These are phyloP conservation scores for Nesoenas mayeri DNA, from an alignment of 2,113 vertebrate genomes.

Conservation along the genomic window DNA sequence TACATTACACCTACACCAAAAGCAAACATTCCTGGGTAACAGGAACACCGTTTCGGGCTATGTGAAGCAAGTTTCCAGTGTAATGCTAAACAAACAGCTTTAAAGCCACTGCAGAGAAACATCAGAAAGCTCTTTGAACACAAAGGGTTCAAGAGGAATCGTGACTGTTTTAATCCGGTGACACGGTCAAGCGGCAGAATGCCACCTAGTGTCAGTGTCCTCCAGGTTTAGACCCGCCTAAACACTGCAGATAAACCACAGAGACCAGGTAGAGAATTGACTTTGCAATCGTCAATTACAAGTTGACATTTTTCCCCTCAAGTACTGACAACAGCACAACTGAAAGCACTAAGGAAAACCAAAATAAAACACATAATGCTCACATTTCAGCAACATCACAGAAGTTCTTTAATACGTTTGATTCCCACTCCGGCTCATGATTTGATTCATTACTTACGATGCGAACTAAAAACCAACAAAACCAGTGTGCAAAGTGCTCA, in stretches of 20 bases:
- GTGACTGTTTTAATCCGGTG: not conserved
- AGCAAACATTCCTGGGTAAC: not conserved
- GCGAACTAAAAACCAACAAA: no score
- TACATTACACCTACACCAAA: not conserved
- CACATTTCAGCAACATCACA: not conserved
- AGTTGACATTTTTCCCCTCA: not conserved
- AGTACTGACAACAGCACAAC: not conserved
- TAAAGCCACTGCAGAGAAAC: not conserved
- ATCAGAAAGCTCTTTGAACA: not conserved
- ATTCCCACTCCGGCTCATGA: no score
- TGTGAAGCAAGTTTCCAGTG: accelerated
- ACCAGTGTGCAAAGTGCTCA: no score
- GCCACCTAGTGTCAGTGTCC: conserved; percentile 34
- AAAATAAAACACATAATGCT: accelerated
- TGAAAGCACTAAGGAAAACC: not conserved
- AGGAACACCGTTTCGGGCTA: not conserved
- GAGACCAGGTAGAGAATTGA: not conserved
- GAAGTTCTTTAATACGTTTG: accelerated
- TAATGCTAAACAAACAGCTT: not conserved
- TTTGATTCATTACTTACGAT: no score
- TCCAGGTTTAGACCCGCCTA: not conserved
- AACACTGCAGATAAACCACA: not conserved
- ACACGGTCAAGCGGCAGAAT: not conserved
- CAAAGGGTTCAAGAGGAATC: not conserved
- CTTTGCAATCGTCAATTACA: not conserved